Evolutionary conservation across 2,113 vertebrate genomes (phyloP).

Genomic region (Grallaria varia): DNA sequence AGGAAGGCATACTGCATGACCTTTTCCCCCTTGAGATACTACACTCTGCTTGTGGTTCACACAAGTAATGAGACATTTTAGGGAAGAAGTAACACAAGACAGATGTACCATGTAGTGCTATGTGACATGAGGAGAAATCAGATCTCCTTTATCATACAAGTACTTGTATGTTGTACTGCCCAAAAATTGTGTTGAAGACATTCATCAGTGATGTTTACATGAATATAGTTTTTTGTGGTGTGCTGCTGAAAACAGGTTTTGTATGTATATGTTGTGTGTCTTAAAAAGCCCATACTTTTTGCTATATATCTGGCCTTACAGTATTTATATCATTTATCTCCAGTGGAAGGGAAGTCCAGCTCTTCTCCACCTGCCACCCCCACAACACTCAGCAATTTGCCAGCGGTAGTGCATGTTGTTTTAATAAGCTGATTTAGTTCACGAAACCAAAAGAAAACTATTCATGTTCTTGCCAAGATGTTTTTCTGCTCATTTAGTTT

Average conservation of each 20-base stretch:
- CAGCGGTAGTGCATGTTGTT: neutral
- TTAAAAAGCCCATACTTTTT: neutral
- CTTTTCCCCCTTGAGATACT: neutral
- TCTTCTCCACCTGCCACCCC: neutral
- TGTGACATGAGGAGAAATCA: neutral
- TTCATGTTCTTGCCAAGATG: neutral
- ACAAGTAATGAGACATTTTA: neutral
- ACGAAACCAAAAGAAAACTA: neutral
- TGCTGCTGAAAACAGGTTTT: neutral
- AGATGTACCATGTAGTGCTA: neutral
- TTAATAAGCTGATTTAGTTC: neutral
- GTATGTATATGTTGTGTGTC: neutral
- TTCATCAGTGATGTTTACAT: neutral
- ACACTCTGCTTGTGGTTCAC: neutral
- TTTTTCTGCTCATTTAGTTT: neutral
- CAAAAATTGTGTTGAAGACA: neutral
- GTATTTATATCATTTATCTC: neutral
- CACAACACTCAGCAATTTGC: neutral
- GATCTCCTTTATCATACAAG: neutral
- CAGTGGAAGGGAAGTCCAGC: neutral
- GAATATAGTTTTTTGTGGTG: neutral
- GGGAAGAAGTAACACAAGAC: neutral
- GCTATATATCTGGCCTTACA: neutral
- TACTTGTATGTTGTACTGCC: neutral
- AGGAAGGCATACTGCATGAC: neutral